These are phyloP conservation scores for Amazona vittata DNA, from an alignment of 2,113 vertebrate species.

Conservation along the genomic window DNA sequence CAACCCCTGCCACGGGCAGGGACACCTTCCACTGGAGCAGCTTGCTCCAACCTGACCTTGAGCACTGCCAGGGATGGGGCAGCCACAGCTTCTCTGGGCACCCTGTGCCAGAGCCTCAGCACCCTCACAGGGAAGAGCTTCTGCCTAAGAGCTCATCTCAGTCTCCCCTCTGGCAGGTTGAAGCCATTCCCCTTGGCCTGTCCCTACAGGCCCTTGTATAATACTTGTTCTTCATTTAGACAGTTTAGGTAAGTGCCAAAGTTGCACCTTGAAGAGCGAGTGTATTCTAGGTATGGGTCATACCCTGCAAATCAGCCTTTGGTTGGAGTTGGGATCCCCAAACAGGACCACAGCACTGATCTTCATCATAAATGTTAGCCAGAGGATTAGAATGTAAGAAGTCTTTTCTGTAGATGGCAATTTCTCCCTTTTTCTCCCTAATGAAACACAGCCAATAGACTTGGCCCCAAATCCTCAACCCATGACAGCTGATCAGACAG, in stretches of 20 bases:
- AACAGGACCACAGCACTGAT: neutral
- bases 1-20: neutral
- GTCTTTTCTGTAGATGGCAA: neutral
- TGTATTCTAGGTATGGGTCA: neutral
- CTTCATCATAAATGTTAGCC: neutral
- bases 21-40: neutral
- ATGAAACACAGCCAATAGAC: neutral
- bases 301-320: neutral
- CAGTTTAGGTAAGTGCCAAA: neutral
- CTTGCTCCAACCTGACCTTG: neutral
- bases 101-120: too few species aligned
- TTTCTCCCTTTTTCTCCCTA: neutral
- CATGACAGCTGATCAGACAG: rapidly evolving
- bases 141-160: neutral
- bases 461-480: neutral
- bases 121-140: too few species aligned
- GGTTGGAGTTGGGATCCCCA: neutral
- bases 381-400: neutral
- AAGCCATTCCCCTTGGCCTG: neutral
- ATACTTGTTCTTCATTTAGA: neutral
- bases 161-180: neutral
- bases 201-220: neutral
- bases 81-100: too few species aligned
- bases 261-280: neutral
- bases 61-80: too few species aligned